Percentiles rank a stretch among this genome's conserved stretches.
Evolutionary conservation across 2,113 vertebrate genomes (phyloP).

Genomic region (Podarcis raffonei): DNA sequence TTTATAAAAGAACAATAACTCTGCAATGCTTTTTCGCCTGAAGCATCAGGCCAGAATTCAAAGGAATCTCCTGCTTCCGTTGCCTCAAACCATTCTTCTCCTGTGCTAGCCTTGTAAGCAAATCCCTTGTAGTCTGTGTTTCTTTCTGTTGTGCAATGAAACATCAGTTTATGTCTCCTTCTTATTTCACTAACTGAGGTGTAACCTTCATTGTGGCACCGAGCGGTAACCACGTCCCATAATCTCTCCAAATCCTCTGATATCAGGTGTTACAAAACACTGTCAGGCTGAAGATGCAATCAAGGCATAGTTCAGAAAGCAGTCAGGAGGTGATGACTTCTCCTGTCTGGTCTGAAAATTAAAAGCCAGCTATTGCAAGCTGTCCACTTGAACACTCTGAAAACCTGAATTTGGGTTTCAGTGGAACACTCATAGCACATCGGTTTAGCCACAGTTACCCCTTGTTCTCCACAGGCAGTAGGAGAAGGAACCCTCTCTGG

Average conservation of each 20-base stretch:
- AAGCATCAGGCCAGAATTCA: neutral
- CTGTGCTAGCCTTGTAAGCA: neutral
- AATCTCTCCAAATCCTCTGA: neutral
- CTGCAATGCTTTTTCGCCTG: neutral
- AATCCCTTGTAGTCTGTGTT: neutral
- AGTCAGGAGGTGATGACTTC: neutral
- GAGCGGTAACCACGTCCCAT: neutral
- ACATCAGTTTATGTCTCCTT: neutral
- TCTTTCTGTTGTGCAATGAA: slow-evolving; percentile 17
- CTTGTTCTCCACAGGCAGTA: too few species aligned
- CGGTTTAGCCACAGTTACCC: too few species aligned
- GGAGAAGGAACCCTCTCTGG: too few species aligned
- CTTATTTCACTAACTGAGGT: slow-evolving; percentile 1
- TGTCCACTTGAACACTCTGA: neutral
- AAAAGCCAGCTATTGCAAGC: neutral
- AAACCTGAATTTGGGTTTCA: neutral
- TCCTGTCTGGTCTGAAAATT: neutral
- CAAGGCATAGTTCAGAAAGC: neutral
- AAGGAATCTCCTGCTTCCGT: neutral
- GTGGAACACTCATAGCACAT: too few species aligned
- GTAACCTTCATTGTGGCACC: neutral
- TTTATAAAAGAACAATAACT: neutral
- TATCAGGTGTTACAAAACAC: neutral
- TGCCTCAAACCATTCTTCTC: neutral
- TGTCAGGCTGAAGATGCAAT: neutral